These are phyloP conservation scores for Dasypolia templi DNA, from an alignment of 2,888 invertebrate genomes.

Conservation along the genomic window DNA sequence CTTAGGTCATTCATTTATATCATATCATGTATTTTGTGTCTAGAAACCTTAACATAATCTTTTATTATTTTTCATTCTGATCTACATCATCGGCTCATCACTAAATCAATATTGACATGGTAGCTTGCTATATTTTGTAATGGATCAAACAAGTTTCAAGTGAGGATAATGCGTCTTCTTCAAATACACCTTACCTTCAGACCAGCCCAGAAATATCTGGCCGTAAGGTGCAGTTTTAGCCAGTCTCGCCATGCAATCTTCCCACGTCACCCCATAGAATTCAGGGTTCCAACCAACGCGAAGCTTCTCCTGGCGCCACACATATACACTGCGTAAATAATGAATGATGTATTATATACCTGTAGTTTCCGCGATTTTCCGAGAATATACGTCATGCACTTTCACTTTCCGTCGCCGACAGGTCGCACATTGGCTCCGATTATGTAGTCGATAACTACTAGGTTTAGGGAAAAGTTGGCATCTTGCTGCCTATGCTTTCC, in stretches of 20 bases:
- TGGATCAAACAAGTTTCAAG: no score
- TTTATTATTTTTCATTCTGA: background rate
- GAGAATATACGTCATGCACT: constrained; percentile 30
- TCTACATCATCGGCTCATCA: background rate
- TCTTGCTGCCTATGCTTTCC: background rate
- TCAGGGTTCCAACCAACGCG: background rate
- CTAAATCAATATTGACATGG: background rate
- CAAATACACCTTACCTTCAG: background rate
- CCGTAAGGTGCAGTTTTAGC: background rate
- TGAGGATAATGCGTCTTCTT: background rate
- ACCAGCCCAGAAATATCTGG: background rate
- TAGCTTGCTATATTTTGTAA: background rate
- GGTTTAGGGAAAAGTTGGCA: constrained; percentile 13
- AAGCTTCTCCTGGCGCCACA: no score
- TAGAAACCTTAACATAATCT: background rate
- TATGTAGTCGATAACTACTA: constrained; percentile 25
- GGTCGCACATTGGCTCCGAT: constrained; percentile 41
- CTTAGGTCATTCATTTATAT: background rate
- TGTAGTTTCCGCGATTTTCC: constrained; percentile 49
- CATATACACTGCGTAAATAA: background rate
- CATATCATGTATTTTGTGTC: background rate
- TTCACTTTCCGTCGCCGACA: constrained; percentile 43
- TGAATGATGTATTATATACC: background rate
- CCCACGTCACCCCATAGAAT: background rate
- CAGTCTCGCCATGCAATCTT: background rate